Conservation (phyloP, 2,797 vertebrate species). For the Scolopax rusticola region DNA sequence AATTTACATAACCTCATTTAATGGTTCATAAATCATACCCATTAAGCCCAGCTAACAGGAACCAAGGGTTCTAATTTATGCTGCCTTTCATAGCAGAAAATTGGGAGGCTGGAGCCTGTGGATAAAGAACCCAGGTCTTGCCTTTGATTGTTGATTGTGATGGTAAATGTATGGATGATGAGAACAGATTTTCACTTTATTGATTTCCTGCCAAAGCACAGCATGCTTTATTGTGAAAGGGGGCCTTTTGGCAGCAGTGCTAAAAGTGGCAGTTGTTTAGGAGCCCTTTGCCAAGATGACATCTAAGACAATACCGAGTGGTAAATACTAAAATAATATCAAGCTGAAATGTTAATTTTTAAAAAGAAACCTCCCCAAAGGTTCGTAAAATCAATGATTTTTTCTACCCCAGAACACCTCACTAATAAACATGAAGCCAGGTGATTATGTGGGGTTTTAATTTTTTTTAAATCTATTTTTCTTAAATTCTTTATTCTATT, state of each 20-base stretch:
- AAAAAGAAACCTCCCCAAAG: conserved; percentile 72
- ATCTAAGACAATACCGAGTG: conserved; percentile 85
- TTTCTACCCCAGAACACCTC: conserved; percentile 50
- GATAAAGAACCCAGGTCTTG: conserved; percentile 99
- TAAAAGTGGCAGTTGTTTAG: conserved; percentile 87
- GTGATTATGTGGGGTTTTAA: conserved; percentile 46
- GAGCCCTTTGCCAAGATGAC: conserved; percentile 86
- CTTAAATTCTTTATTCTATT: conserved; percentile 60
- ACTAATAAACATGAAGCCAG: conserved; percentile 38
- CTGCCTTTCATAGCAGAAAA: conserved; percentile 99
- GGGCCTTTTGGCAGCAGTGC: conserved; percentile 86
- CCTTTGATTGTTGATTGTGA: conserved; percentile 99
- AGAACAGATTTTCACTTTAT: conserved; percentile 99
- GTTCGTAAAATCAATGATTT: conserved; percentile 74
- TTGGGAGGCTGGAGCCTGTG: conserved; percentile 99
- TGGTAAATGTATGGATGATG: conserved; percentile 99
- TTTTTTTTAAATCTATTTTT: conserved; percentile 56
- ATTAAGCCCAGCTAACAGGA: conserved; percentile 99
- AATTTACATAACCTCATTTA: conserved; percentile 99
- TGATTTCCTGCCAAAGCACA: conserved; percentile 99
- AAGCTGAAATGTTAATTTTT: conserved; percentile 81
- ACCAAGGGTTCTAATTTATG: conserved; percentile 99
- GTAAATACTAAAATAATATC: conserved; percentile 86
- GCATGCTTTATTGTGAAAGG: conserved; percentile 94
- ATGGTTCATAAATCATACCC: conserved; percentile 99